Base-by-base conservation (phyloP, 2,797 vertebrate genomes). In the Sorex maritimensis region DNA sequence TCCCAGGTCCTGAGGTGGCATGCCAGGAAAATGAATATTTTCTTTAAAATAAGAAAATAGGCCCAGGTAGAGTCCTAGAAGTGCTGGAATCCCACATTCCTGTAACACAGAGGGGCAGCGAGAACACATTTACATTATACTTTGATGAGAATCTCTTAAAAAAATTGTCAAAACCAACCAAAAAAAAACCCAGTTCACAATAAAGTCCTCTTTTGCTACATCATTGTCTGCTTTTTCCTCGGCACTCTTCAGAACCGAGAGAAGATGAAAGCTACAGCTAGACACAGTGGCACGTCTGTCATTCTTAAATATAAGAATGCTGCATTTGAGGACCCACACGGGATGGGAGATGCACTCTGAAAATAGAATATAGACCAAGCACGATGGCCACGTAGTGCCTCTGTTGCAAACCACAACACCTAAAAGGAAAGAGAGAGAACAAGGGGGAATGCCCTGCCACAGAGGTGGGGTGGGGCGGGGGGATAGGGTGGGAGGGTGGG, bases 81-180 rank as follows among this genome's bases (percentile, higher is more conserved):
- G 6, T 80, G 98, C 86, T n/a, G 96, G 96, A 17, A 96, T 14
- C 0, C 95, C 38, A 97, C 96, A 98, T 86, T 98, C 98, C 98
- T 98, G 14, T 11, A 52, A 84, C 24, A 72, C 2, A 94, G 21
- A 88, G 77, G 41, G 97, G 0, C 44, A 1, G 82, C 23, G 61
- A 86, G 2, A 68, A 83, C 1, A 13, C n/a, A 68, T 79, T 88
- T 71, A 94, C 41, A 69, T 61, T 19, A 6, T 10, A 46, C 52
- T 55, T 61, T 61, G 17, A 61, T 88, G 5, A 28, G 8, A 67
- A 26, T 74, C 21, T 2, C 17, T 79, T 86, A 11, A 85, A 90
- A 28, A 71, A 4, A 28, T n/a, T 38, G 34, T 44, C 41, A 84
- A 80, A 21, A 78, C 7, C 58, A 93, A 89, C 86, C 23, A 81